Base-by-base conservation (phyloP, 1,140 invertebrate species). In the Psix sp. region DNA sequence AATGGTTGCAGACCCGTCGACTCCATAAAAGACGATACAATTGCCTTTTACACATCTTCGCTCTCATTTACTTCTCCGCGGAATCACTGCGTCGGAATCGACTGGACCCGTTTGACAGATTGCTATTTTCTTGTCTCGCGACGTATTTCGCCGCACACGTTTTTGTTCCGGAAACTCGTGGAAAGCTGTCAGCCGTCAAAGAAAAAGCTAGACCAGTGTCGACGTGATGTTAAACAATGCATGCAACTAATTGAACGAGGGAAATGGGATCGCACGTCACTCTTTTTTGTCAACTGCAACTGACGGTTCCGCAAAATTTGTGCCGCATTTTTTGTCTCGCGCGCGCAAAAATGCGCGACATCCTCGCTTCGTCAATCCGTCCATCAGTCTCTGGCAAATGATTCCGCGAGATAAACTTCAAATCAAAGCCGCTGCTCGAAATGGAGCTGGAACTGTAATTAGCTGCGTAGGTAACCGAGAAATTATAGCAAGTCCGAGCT, bases 11-110 rank as follows among this genome's bases (percentile, higher is more conserved):
- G 31, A 77, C 68, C 76, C 68, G 77, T 77, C 70, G 66, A 74
- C 68, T 78, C 83, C 82, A 84, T 84, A 84, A 84, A 80, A 63
- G 82, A 70, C 71, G 71, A 81, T 38, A 79, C 82, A 83, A 83
- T 83, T 80, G 83, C 83, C 83, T 84, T 84, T 84, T 84, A 83
- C 80, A 83, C 80, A 83, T 84, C 81, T 79, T 85, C 81, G 82
- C 75, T 82, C 82, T 79, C 81, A 79, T 83, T 84, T 70, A 82
- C 77, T 78, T 78, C 78, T 80, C 75, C 74, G 75, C 80, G 78
- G 80, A 81, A 83, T 81, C 80, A 74, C 59, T 21, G 56, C 56
- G 15, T 45, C 39, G 36, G 52, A 31, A 65, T 63, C 49, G 40
- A 15, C 38, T 38, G 24, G 39, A 40, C 56, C n/a, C 60, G 51